Conservation (phyloP, 2,113 vertebrate species). For the Myrmophylax atrothorax region DNA sequence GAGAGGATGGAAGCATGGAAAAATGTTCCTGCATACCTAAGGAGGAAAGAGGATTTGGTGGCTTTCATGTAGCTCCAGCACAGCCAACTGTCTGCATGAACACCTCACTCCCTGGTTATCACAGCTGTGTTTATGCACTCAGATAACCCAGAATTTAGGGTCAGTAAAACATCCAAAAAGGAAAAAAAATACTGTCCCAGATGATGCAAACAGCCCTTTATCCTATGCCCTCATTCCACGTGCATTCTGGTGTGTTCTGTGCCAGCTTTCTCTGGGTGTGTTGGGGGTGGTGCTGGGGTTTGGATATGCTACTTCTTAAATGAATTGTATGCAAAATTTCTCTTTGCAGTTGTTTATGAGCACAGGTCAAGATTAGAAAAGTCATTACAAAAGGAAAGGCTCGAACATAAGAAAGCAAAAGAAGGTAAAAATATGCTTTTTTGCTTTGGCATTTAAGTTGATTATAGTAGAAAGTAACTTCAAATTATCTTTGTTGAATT, state of each 20-base stretch:
- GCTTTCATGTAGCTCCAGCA: neutral
- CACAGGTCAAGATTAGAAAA: constrained; percentile 97
- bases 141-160: neutral
- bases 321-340: neutral
- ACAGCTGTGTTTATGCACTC: neutral
- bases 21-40: neutral
- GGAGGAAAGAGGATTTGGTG: neutral
- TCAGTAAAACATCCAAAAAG: neutral
- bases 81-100: neutral
- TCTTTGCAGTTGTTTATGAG: constrained; percentile 91
- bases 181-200: neutral
- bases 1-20: neutral
- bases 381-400: constrained; percentile 95
- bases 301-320: neutral
- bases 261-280: neutral
- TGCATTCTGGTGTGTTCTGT: neutral
- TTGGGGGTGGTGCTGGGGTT: neutral
- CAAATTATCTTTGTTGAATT: neutral
- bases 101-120: neutral
- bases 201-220: neutral
- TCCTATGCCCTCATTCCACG: neutral
- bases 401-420: constrained; percentile 97
- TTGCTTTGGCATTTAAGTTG: neutral
- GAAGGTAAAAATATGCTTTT: constrained; percentile 84
- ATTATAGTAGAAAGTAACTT: neutral